Base-by-base conservation (phyloP, 2,113 vertebrate species). In the Ovibos moschatus region DNA sequence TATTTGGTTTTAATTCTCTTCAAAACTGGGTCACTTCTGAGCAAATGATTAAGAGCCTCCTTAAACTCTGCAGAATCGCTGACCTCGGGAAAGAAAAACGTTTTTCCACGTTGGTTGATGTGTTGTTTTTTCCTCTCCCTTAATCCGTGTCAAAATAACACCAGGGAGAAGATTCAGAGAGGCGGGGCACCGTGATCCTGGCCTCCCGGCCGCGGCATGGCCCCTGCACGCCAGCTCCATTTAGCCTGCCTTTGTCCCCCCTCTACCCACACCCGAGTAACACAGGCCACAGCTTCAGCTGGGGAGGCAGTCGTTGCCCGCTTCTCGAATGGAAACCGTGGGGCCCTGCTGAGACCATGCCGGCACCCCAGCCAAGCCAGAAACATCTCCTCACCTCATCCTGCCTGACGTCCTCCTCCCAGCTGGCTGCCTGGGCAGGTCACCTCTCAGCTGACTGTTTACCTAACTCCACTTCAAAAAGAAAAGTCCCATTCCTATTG, bases 1-100 rank as follows among this genome's bases (percentile, higher is more conserved):
- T 88, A 57, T 62, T 86, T 88, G 67, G 83, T 51, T 95, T 89
- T 96, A 85, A 94, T 97, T 96, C 81, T 76, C 64, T 90, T 81
- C n/a, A 51, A 91, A 95, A 79, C 30, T 78, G 15, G 40, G 57
- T 86, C 71, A 30, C 16, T 45, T 67, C 60, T 78, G 58, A 96
- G 53, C 47, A 71, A 83, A 71, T 36, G 23, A 62, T 83, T 23
- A 28, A 83, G 64, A 90, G 40, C 9, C 55, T 96, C 19, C n/a
- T 95, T 81, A 33, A 85, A 57, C 5, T n/a, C 57, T 27, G 74
- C 43, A 36, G 64, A 71, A 87, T 64, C 25, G 21, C 19, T 85
- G 88, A 92, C 30, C n/a, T 84, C 16, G 15, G 28, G 62, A 78
- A 94, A 76, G 58, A 94, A 91, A 95, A 57, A 7, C 5, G 1